Conservation (phyloP, 2,888 invertebrate genomes). For the Ophion ellenae region DNA sequence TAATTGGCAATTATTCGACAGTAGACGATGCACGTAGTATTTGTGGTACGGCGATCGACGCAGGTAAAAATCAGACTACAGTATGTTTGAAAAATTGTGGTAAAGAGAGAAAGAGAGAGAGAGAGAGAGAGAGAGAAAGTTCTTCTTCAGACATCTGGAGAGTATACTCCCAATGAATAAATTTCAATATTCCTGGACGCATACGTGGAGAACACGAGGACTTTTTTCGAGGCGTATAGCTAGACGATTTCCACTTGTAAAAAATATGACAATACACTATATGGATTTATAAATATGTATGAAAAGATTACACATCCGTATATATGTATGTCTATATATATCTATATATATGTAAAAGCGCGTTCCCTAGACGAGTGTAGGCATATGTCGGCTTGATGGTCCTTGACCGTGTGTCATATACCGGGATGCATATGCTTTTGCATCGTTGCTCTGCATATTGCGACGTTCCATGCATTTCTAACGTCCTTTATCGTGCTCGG, state of each 20-base stretch:
- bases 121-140: background rate
- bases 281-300: conserved; percentile 3
- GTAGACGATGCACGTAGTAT: conserved; percentile 69
- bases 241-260: no score
- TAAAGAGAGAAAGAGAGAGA: background rate
- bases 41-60: background rate
- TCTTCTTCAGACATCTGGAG: no score
- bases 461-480: conserved; percentile 59
- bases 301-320: no score
- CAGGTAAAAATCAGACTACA: background rate
- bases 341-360: background rate
- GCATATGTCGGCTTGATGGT: conserved; percentile 15
- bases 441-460: background rate
- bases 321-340: no score
- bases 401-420: conserved; percentile 47
- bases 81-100: background rate
- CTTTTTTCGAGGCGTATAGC: no score
- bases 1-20: conserved; percentile 76
- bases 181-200: no score
- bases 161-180: no score
- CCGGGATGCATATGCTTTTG: conserved; percentile 9
- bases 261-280: background rate
- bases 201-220: no score
- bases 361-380: background rate
- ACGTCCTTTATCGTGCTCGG: conserved; percentile 17